phyloP scores from a whole-genome alignment of 30 jellyfish, hydroid and myxozoan species.

The Sanderia malayensis region DNA sequence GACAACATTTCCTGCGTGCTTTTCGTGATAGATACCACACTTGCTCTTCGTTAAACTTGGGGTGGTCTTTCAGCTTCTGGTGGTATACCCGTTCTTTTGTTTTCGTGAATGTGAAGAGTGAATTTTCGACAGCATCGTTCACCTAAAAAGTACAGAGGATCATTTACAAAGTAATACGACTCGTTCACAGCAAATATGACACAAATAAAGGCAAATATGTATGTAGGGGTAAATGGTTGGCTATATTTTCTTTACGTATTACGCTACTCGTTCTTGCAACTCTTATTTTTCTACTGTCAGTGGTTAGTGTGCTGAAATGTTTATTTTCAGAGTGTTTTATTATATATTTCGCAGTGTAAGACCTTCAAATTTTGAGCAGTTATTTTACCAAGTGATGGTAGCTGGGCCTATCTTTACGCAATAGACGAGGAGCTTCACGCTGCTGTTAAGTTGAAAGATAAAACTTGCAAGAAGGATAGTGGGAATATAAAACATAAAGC shows the following conservation, averaged over 20 bases:
- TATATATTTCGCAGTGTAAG: not conserved
- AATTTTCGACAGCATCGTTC: slow-evolving; percentile 4
- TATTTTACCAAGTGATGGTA: not conserved
- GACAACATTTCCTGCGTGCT: slow-evolving; percentile 26
- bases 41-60: slow-evolving; percentile 29
- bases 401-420: not conserved
- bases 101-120: slow-evolving; percentile 15
- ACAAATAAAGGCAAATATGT: not conserved
- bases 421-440: slow-evolving; percentile 2
- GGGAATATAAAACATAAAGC: not conserved
- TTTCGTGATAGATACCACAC: slow-evolving; percentile 22
- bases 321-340: not conserved
- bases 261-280: slow-evolving; percentile 1
- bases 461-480: not conserved
- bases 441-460: not conserved
- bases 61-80: slow-evolving; percentile 18
- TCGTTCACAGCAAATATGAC: not conserved
- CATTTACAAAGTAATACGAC: not conserved
- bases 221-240: not conserved
- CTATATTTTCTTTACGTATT: not conserved
- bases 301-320: slow-evolving; percentile 1
- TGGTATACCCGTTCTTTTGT: slow-evolving; percentile 16
- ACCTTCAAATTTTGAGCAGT: not conserved
- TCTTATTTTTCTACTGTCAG: not conserved
- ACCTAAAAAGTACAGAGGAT: not conserved